Evolutionary conservation across 2,888 invertebrate genomes (phyloP).

Genomic region (Monochamus alternatus): DNA sequence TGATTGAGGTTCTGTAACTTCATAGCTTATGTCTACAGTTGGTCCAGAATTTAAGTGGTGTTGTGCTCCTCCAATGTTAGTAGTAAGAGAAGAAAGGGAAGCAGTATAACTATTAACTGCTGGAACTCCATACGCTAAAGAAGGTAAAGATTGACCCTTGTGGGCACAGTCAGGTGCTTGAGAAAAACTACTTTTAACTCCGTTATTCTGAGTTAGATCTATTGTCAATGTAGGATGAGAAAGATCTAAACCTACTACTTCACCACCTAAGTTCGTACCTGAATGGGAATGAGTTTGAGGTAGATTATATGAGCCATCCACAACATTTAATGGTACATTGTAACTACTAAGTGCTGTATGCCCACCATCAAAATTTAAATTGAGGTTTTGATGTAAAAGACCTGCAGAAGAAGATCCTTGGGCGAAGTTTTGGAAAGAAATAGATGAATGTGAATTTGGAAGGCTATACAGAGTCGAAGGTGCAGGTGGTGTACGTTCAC

Average conservation of each 20-base stretch:
- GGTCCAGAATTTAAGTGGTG: slow-evolving; percentile 56
- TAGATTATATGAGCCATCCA: slow-evolving; percentile 73
- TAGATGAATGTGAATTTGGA: slow-evolving; percentile 71
- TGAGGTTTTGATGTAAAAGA: slow-evolving; percentile 54
- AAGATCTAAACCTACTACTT: slow-evolving; percentile 59
- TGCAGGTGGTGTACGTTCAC: slow-evolving; percentile 69
- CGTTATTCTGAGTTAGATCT: slow-evolving; percentile 57
- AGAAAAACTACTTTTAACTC: slow-evolving; percentile 35
- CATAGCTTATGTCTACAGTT: slow-evolving; percentile 52
- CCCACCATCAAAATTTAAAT: slow-evolving; percentile 50
- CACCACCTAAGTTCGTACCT: slow-evolving; percentile 39
- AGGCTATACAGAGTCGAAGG: slow-evolving; percentile 74
- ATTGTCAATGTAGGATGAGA: slow-evolving; percentile 60
- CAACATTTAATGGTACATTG: slow-evolving; percentile 72
- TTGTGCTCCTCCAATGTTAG: slow-evolving; percentile 71
- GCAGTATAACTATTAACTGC: slow-evolving; percentile 74
- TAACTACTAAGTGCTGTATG: slow-evolving; percentile 72
- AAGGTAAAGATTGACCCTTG: slow-evolving; percentile 64
- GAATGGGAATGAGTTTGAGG: slow-evolving; percentile 57
- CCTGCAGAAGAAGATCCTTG: slow-evolving; percentile 62
- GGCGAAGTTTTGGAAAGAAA: slow-evolving; percentile 71
- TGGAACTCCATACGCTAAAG: slow-evolving; percentile 69
- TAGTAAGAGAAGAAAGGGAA: slow-evolving; percentile 73
- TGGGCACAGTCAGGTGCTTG: slow-evolving; percentile 65
- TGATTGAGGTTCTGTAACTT: slow-evolving; percentile 31